These are phyloP conservation scores for Drosophila emarginata DNA, from an alignment of 2,888 invertebrate species.

Conservation along the genomic window DNA sequence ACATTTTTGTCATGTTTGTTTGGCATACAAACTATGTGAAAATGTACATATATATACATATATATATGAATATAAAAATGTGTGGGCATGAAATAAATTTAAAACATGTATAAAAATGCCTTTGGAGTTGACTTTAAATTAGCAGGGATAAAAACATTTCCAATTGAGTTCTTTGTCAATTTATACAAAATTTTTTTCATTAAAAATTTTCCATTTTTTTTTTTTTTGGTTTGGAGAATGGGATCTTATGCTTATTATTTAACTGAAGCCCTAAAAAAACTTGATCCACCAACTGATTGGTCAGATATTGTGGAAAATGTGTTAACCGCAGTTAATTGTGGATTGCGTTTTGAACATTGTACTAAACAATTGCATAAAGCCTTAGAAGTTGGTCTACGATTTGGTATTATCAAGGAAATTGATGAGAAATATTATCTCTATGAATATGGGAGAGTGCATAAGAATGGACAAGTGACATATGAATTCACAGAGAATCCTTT, in stretches of 20 bases:
- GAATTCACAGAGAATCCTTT: constrained; percentile 12
- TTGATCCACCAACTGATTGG: constrained; percentile 39
- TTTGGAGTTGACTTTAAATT: constrained; percentile 8
- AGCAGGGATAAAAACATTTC: not conserved
- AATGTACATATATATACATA: not conserved
- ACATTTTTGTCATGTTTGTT: constrained; percentile 43
- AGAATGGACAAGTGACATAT: constrained; percentile 22
- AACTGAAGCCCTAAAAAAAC: constrained; percentile 29
- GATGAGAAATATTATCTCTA: constrained; percentile 48
- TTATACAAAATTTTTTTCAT: not conserved
- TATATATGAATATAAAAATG: not conserved
- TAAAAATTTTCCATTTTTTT: not conserved
- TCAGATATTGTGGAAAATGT: constrained; percentile 25
- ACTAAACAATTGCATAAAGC: constrained; percentile 33
- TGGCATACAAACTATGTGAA: not conserved
- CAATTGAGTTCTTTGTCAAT: not conserved
- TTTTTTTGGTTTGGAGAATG: not conserved
- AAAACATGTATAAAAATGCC: constrained; percentile 8
- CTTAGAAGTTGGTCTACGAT: constrained; percentile 37
- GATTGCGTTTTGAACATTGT: constrained; percentile 16
- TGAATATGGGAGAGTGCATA: constrained; percentile 38
- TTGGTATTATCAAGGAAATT: constrained; percentile 38
- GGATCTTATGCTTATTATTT: constrained; percentile 26
- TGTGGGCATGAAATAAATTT: constrained; percentile 1
- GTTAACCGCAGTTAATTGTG: not conserved